A percentile compares a stretch with the other conserved stretches of the same genome.
Conservation (phyloP, 2,888 invertebrate species). For the Ametastegia equiseti region DNA sequence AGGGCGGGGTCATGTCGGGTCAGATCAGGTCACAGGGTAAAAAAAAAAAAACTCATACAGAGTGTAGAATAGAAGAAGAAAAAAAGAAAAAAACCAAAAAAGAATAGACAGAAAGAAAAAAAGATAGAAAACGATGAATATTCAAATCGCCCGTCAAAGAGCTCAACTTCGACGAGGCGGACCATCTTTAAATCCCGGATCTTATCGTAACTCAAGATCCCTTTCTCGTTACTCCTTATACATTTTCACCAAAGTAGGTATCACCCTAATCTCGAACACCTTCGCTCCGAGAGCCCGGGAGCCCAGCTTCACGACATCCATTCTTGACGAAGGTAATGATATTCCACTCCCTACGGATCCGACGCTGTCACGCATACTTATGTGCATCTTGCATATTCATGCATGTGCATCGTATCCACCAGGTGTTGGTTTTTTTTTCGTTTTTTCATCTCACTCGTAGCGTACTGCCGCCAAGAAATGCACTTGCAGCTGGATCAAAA, state of each 20-base stretch:
- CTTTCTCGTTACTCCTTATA: background rate
- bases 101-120: background rate
- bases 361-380: background rate
- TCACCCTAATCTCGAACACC: conserved; percentile 19
- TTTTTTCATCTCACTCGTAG: too few species aligned
- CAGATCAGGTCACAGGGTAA: conserved; percentile 1
- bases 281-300: background rate
- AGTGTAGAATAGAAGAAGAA: too few species aligned
- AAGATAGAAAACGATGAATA: conserved; percentile 22
- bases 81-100: background rate
- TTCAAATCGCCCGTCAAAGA: conserved; percentile 20
- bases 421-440: too few species aligned
- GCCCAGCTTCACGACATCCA: background rate
- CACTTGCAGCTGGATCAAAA: too few species aligned
- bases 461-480: too few species aligned
- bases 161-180: background rate
- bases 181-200: conserved; percentile 31
- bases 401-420: background rate
- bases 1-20: conserved; percentile 12
- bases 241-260: conserved; percentile 9
- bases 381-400: background rate
- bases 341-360: background rate
- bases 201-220: conserved; percentile 10
- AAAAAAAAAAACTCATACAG: background rate
- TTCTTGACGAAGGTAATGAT: background rate